phyloP scores from a whole-genome alignment of 2,113 vertebrate species.

The Lophius piscatorius region DNA sequence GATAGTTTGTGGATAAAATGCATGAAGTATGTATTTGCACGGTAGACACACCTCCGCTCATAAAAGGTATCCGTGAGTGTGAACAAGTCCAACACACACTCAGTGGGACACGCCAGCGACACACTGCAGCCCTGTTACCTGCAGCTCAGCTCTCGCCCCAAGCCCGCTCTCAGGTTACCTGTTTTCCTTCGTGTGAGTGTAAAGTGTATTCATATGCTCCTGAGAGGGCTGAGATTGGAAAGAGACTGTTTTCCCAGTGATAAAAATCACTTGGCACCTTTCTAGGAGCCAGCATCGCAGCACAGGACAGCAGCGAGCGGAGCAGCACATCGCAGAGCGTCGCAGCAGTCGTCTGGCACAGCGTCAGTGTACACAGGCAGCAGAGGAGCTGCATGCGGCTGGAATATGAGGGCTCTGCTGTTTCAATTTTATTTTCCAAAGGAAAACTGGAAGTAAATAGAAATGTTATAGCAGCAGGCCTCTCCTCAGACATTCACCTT shows the following conservation, averaged over 20 bases:
- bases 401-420: too few species aligned
- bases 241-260: conserved; percentile 87
- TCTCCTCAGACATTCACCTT: too few species aligned
- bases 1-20: too few species aligned
- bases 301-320: conserved; percentile 29
- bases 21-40: conserved; percentile 6
- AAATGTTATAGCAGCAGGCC: too few species aligned
- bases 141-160: conserved; percentile 55
- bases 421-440: conserved; percentile 56
- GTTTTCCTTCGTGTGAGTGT: conserved; percentile 85
- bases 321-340: conserved; percentile 21
- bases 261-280: conserved; percentile 91
- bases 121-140: conserved; percentile 70
- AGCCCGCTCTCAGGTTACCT: conserved; percentile 83
- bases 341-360: conserved; percentile 54
- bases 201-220: conserved; percentile 79
- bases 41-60: conserved; percentile 40
- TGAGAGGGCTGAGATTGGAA: conserved; percentile 86
- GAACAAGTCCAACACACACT: conserved; percentile 56
- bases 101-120: conserved; percentile 35
- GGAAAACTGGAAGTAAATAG: conserved; percentile 48
- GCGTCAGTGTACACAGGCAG: conserved; percentile 59
- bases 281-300: conserved; percentile 77
- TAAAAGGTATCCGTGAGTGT: conserved; percentile 41
- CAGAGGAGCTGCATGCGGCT: conserved; percentile 74